A percentile compares a stretch with the other conserved stretches of the same genome.
phyloP scores from a whole-genome alignment of 2,113 vertebrate species.

The Donacobius atricapilla region DNA sequence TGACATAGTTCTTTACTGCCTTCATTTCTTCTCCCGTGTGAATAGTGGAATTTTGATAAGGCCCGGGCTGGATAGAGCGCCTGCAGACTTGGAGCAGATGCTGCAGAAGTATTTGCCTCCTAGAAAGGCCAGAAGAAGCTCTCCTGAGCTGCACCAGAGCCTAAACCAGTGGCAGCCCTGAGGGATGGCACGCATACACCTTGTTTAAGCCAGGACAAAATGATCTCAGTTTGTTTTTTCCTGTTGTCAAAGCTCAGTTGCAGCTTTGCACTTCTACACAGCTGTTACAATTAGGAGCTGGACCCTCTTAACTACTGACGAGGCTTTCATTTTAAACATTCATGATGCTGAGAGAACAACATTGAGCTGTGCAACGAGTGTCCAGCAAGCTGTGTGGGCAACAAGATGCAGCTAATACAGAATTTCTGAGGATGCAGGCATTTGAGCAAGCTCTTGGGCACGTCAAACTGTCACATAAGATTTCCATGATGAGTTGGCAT shows the following conservation, averaged over 20 bases:
- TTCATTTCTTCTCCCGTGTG: not conserved
- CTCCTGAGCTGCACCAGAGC: not conserved
- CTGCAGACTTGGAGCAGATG: not conserved
- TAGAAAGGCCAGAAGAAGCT: not conserved
- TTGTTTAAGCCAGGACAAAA: not conserved
- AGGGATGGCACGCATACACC: accelerated
- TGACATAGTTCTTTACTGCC: not conserved
- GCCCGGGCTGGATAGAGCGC: accelerated
- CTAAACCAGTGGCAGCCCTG: not conserved
- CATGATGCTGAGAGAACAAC: not conserved
- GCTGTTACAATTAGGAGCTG: not conserved
- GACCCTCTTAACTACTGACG: not conserved
- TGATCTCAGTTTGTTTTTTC: not conserved
- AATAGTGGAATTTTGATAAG: accelerated
- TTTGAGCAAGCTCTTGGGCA: conserved; percentile 17
- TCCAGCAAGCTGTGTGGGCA: not conserved
- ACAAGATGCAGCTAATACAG: not conserved
- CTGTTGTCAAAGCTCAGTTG: not conserved
- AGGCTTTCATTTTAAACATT: not conserved
- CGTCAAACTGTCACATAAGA: conserved; percentile 7
- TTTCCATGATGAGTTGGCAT: conserved; percentile 3
- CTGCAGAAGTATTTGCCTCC: not conserved
- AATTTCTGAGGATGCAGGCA: not conserved
- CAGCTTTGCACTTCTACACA: not conserved
- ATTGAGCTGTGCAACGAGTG: accelerated